Conservation (phyloP, 2,113 vertebrate species). For the Gallinago paraguaiae region DNA sequence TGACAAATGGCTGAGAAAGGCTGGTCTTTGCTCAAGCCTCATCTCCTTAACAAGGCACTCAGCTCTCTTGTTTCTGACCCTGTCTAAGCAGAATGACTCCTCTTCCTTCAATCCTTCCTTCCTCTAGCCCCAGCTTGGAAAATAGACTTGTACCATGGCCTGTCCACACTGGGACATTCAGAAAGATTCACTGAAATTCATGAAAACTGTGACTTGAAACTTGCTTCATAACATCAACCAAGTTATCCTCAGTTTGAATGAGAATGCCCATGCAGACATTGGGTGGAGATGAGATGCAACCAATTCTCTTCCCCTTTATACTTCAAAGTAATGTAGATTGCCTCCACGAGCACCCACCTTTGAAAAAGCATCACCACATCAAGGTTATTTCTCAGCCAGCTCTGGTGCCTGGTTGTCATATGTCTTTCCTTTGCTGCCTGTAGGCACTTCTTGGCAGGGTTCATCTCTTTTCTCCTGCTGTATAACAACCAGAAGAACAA, state of each 20-base stretch:
- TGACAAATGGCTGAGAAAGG: background rate
- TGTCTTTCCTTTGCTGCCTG: background rate
- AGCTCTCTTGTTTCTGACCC: background rate
- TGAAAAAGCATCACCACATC: background rate
- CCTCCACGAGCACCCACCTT: background rate
- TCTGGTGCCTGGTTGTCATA: background rate
- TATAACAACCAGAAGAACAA: background rate
- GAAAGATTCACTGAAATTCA: background rate
- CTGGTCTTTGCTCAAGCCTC: background rate
- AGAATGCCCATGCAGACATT: background rate
- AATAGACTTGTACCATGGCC: background rate
- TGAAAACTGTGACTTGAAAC: background rate
- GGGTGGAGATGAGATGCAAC: background rate
- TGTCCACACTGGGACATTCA: background rate
- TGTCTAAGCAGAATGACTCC: background rate
- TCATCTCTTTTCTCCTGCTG: background rate
- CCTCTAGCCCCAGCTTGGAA: background rate
- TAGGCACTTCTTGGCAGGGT: background rate
- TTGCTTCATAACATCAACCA: background rate
- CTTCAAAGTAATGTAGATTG: background rate
- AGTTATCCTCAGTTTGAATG: background rate
- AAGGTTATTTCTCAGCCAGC: background rate
- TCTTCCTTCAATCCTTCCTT: background rate
- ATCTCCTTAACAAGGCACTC: background rate
- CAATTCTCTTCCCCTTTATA: background rate